These are phyloP conservation scores for Oryzias javanicus DNA, from an alignment of 2,113 vertebrate genomes.

Conservation along the genomic window DNA sequence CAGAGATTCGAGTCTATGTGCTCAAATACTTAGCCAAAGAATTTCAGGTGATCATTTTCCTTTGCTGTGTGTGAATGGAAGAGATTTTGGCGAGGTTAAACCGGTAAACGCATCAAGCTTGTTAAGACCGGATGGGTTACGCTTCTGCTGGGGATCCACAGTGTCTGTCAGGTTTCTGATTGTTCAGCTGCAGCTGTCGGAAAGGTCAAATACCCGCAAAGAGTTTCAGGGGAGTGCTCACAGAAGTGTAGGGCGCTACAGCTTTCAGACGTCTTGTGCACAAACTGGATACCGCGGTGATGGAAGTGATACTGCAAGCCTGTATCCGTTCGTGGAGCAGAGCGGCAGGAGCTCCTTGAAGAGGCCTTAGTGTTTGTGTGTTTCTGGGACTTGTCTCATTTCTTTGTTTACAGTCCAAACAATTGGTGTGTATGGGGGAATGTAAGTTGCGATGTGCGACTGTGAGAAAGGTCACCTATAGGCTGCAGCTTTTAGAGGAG, in stretches of 20 bases:
- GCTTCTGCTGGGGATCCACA: not conserved
- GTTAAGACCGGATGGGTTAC: slow-evolving; percentile 24
- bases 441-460: slow-evolving; percentile 34
- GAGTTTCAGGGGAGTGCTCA: not conserved
- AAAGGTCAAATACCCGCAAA: not conserved
- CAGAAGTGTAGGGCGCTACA: slow-evolving; percentile 23
- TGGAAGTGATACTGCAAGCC: slow-evolving; percentile 21
- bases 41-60: slow-evolving; percentile 48
- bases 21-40: slow-evolving; percentile 37
- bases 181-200: slow-evolving; percentile 9
- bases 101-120: slow-evolving; percentile 20
- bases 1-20: slow-evolving; percentile 20
- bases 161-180: not conserved
- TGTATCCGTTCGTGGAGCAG: slow-evolving; percentile 7
- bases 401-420: slow-evolving; percentile 56
- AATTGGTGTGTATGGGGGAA: slow-evolving; percentile 45
- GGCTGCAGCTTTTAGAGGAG: slow-evolving; percentile 43
- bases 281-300: slow-evolving; percentile 33
- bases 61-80: slow-evolving; percentile 17
- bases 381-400: slow-evolving; percentile 25
- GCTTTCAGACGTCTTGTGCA: slow-evolving; percentile 35
- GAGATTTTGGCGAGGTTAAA: slow-evolving; percentile 34
- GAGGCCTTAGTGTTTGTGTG: not conserved
- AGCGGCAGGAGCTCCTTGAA: slow-evolving; percentile 18
- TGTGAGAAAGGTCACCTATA: slow-evolving; percentile 51